Percentiles rank a stretch among this genome's conserved stretches.
Conservation (phyloP, 2,888 invertebrate species). For the Ptychoptera albimana region DNA sequence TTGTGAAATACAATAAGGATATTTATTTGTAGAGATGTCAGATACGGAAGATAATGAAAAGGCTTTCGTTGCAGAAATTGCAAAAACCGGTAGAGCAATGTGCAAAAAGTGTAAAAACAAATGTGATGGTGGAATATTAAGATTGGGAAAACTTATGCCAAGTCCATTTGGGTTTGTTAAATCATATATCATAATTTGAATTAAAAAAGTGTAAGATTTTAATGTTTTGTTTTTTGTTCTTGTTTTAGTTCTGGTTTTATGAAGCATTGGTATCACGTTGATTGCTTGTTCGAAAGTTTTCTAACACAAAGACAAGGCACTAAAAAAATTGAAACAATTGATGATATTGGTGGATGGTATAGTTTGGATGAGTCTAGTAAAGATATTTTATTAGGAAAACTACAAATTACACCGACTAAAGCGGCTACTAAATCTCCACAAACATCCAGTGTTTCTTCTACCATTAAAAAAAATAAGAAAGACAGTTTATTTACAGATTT, state of each 20-base stretch:
- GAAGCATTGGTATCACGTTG: slow-evolving; percentile 72
- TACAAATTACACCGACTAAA: slow-evolving; percentile 3
- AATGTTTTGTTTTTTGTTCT: neutral
- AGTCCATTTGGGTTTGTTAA: slow-evolving; percentile 41
- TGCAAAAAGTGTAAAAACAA: slow-evolving; percentile 79
- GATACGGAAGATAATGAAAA: slow-evolving; percentile 27
- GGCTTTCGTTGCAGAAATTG: slow-evolving; percentile 57
- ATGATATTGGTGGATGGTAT: slow-evolving; percentile 66
- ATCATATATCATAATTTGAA: neutral
- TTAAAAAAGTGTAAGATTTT: no score
- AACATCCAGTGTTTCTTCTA: neutral
- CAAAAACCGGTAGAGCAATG: slow-evolving; percentile 62
- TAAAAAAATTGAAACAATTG: slow-evolving; percentile 60
- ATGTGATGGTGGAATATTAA: slow-evolving; percentile 51
- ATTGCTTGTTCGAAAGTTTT: slow-evolving; percentile 66
- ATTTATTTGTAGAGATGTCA: slow-evolving; percentile 5
- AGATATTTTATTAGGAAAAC: slow-evolving; percentile 34
- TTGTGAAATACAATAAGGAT: slow-evolving; percentile 6
- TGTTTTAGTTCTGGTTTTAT: slow-evolving; percentile 38
- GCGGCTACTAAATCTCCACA: neutral
- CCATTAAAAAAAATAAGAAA: slow-evolving; percentile 22
- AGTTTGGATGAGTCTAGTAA: slow-evolving; percentile 49
- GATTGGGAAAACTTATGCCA: slow-evolving; percentile 60
- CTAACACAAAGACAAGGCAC: slow-evolving; percentile 65
- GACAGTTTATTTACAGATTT: slow-evolving; percentile 67